Percentiles rank a stretch among this genome's conserved stretches.
Evolutionary conservation across 2,888 invertebrate genomes (phyloP).

Genomic region (Pasiphila rectangulata): DNA sequence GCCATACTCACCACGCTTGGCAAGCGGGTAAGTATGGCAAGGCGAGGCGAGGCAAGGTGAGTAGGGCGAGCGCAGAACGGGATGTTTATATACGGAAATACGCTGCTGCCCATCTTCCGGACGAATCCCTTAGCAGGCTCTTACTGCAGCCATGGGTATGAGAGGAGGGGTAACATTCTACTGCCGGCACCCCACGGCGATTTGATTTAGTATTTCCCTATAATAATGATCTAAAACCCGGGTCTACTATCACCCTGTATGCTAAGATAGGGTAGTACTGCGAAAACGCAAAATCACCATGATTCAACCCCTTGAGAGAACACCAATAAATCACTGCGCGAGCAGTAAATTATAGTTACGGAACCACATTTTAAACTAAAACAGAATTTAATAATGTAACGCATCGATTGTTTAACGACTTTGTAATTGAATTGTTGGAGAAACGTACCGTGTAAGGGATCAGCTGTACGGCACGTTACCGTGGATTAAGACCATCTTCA

Average conservation of each 20-base stretch:
- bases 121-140: too few species aligned
- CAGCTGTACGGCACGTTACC: background rate
- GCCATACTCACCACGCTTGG: too few species aligned
- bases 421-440: conserved; percentile 67
- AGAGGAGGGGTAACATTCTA: too few species aligned
- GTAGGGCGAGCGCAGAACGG: too few species aligned
- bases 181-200: too few species aligned
- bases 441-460: conserved; percentile 24
- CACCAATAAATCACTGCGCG: conserved; percentile 58
- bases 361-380: conserved; percentile 74
- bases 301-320: conserved; percentile 50
- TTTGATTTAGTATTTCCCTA: too few species aligned
- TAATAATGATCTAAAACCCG: too few species aligned
- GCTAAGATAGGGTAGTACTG: conserved; percentile 41
- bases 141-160: too few species aligned
- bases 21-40: too few species aligned
- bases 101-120: too few species aligned
- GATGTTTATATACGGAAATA: too few species aligned
- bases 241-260: conserved; percentile 38
- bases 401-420: conserved; percentile 76
- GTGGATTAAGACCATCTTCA: background rate
- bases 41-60: too few species aligned
- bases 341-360: conserved; percentile 69
- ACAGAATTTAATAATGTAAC: conserved; percentile 72
- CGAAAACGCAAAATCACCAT: conserved; percentile 62